Evolutionary conservation across 2,888 invertebrate species (phyloP).

Genomic region (Shargacucullia verbasci): DNA sequence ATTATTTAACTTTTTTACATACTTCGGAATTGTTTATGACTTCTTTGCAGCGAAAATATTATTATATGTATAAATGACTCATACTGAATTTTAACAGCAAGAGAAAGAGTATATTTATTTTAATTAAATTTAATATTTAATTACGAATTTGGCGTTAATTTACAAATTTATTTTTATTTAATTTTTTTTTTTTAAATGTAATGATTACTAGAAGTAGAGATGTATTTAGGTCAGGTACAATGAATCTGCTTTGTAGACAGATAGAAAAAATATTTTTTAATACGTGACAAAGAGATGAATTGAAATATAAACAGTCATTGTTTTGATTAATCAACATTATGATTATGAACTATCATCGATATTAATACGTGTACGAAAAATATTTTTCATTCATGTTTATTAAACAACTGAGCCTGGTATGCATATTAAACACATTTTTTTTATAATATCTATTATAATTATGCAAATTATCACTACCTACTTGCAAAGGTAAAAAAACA

Average conservation of each 20-base stretch:
- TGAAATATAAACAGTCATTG: constrained; percentile 35
- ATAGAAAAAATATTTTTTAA: constrained; percentile 12
- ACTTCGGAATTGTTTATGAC: too few relatives aligned
- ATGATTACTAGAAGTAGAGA: too few relatives aligned
- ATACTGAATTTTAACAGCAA: not conserved
- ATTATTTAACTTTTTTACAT: too few relatives aligned
- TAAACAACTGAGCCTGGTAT: too few relatives aligned
- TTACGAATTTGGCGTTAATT: too few relatives aligned
- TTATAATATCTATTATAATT: not conserved
- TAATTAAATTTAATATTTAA: not conserved
- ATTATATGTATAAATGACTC: too few relatives aligned
- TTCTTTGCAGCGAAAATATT: too few relatives aligned
- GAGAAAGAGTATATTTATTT: not conserved
- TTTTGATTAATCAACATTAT: constrained; percentile 34
- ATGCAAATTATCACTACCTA: too few relatives aligned
- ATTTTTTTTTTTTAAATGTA: too few relatives aligned
- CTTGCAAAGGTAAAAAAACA: not conserved
- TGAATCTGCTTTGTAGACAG: constrained; percentile 9
- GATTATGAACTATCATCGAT: too few relatives aligned
- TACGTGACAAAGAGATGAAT: constrained; percentile 33
- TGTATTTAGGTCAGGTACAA: not conserved
- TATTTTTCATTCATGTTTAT: not conserved
- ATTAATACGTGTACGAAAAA: not conserved
- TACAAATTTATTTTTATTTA: too few relatives aligned
- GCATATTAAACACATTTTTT: not conserved